These are phyloP conservation scores for Anagrus nilaparvatae DNA, from an alignment of 1,140 invertebrate genomes.

Conservation along the genomic window DNA sequence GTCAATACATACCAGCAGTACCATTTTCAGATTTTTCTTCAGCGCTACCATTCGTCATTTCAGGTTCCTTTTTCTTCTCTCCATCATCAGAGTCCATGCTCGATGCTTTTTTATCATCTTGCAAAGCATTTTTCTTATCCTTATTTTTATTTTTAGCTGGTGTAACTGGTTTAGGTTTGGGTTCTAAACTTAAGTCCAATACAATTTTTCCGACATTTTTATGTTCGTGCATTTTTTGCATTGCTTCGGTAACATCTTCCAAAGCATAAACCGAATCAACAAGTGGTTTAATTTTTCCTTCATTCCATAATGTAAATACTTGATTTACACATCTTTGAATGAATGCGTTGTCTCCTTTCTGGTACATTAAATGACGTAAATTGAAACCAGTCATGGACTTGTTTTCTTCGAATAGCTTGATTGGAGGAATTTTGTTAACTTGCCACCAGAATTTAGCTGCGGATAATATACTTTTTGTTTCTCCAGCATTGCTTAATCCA, in stretches of 20 bases:
- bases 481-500: constrained; percentile 76
- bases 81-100: constrained; percentile 41
- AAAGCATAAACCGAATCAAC: constrained; percentile 79
- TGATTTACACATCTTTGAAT: constrained; percentile 58
- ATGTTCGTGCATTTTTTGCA: constrained; percentile 86
- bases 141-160: constrained; percentile 65
- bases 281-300: constrained; percentile 68
- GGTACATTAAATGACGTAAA: constrained; percentile 72
- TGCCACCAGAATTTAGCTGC: constrained; percentile 84
- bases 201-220: constrained; percentile 85
- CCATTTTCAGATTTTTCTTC: constrained; percentile 43
- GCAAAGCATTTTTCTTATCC: constrained; percentile 58
- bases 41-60: constrained; percentile 44
- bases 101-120: constrained; percentile 51
- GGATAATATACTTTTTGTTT: constrained; percentile 82
- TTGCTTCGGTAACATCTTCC: constrained; percentile 78
- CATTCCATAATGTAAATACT: constrained; percentile 64
- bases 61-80: constrained; percentile 47
- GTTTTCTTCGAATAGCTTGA: constrained; percentile 84
- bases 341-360: constrained; percentile 62
- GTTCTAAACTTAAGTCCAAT: constrained; percentile 66
- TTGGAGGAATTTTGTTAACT: constrained; percentile 78
- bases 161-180: constrained; percentile 65
- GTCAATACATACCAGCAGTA: constrained; percentile 15
- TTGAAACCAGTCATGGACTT: constrained; percentile 75